Percentiles rank a stretch among this genome's conserved stretches.
phyloP scores from a whole-genome alignment of 2,797 vertebrate genomes.

The Scomberomorus guttatus region DNA sequence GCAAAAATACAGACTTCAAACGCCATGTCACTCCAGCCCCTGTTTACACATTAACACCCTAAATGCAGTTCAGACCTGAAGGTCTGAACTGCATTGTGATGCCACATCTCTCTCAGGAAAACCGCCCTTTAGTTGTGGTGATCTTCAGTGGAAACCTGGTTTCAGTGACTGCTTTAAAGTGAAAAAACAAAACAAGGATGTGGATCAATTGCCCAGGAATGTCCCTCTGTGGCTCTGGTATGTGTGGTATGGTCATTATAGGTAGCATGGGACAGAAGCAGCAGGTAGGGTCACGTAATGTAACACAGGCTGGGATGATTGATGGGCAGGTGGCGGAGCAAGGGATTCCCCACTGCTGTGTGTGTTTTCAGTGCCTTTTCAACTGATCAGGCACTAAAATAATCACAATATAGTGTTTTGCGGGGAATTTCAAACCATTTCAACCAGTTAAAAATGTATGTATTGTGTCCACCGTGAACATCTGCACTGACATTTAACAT shows the following conservation, averaged over 20 bases:
- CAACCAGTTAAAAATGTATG: neutral
- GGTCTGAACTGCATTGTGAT: constrained; percentile 3
- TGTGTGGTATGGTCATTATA: constrained; percentile 77
- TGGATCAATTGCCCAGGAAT: constrained; percentile 67
- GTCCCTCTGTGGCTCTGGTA: constrained; percentile 68
- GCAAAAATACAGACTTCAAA: neutral
- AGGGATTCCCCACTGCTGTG: constrained; percentile 58
- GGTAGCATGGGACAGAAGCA: constrained; percentile 66
- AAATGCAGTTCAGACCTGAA: no score
- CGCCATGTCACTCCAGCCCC: neutral
- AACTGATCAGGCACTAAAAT: neutral
- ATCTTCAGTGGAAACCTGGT: constrained; percentile 47
- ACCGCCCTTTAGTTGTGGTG: constrained; percentile 47
- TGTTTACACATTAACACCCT: constrained; percentile 14
- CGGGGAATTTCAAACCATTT: constrained; percentile 15
- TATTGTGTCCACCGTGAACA: neutral
- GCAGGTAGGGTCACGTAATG: constrained; percentile 71
- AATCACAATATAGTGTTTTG: neutral
- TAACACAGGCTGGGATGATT: constrained; percentile 64
- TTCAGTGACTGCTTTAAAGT: constrained; percentile 54
- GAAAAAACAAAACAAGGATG: constrained; percentile 37
- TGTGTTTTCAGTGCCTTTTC: constrained; percentile 33
- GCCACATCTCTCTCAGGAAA: constrained; percentile 39
- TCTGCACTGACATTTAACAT: neutral
- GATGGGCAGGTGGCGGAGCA: constrained; percentile 75